phyloP scores from a whole-genome alignment of 2,888 invertebrate genomes.

The Sesia bembeciformis region DNA sequence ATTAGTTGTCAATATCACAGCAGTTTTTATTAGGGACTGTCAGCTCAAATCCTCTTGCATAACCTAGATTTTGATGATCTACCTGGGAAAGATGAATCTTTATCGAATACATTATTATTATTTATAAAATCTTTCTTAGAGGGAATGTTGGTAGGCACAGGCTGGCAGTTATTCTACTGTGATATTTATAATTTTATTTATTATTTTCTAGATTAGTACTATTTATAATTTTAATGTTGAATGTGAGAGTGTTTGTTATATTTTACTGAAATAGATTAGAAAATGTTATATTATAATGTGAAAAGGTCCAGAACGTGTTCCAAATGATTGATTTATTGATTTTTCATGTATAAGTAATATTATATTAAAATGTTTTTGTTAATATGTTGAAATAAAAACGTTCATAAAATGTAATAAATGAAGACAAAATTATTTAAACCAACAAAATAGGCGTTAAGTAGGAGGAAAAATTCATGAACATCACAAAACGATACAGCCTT shows the following conservation, averaged over 20 bases:
- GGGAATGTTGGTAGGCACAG: slow-evolving; percentile 22
- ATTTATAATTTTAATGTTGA: slow-evolving; percentile 55
- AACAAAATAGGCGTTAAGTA: slow-evolving; percentile 13
- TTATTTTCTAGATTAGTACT: slow-evolving; percentile 58
- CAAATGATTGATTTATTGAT: slow-evolving; percentile 50
- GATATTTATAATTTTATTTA: slow-evolving; percentile 72
- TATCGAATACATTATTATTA: neutral
- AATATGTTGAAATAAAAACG: slow-evolving; percentile 29
- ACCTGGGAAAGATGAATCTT: neutral
- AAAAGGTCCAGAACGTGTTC: slow-evolving; percentile 65
- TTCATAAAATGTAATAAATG: slow-evolving; percentile 13
- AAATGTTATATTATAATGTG: slow-evolving; percentile 51
- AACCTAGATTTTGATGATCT: neutral
- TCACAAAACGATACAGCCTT: slow-evolving; percentile 36
- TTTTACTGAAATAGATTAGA: slow-evolving; percentile 51
- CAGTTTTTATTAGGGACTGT: slow-evolving; percentile 53
- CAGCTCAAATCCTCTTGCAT: slow-evolving; percentile 24
- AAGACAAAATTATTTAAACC: too few relatives aligned
- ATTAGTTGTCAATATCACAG: slow-evolving; percentile 70
- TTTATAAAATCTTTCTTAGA: neutral
- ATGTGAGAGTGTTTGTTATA: slow-evolving; percentile 48
- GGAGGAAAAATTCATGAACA: slow-evolving; percentile 25
- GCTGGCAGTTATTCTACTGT: slow-evolving; percentile 70
- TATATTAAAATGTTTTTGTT: slow-evolving; percentile 41
- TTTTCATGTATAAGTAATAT: slow-evolving; percentile 36